These are phyloP conservation scores for Vulpes vulpes DNA, from an alignment of 2,113 vertebrate genomes.

Conservation along the genomic window DNA sequence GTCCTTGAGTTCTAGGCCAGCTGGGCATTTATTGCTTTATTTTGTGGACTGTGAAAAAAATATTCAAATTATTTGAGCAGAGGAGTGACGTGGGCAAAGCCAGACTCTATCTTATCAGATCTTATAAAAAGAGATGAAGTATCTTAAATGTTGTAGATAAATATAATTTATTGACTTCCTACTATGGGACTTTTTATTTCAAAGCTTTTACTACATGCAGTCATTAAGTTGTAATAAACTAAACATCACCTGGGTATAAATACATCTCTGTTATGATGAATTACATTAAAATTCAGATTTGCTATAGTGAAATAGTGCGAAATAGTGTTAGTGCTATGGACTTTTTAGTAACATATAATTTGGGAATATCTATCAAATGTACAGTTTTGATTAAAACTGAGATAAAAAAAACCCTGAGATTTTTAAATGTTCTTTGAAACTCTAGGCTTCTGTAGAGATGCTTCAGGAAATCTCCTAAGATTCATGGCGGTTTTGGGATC, in stretches of 20 bases:
- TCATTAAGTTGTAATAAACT: neutral
- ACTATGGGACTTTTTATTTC: neutral
- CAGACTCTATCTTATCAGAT: neutral
- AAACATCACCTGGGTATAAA: neutral
- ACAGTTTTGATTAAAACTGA: constrained; percentile 29
- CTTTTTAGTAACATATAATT: constrained; percentile 24
- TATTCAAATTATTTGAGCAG: constrained; percentile 36
- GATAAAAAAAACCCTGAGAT: neutral
- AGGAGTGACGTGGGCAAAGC: neutral
- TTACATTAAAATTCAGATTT: constrained; percentile 44
- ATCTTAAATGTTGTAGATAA: constrained; percentile 16
- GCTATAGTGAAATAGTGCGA: neutral
- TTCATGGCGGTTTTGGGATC: neutral
- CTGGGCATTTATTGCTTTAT: neutral
- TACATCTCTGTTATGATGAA: neutral
- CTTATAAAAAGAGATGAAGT: neutral
- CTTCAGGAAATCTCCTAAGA: neutral
- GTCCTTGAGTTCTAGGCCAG: neutral
- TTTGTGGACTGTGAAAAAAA: neutral
- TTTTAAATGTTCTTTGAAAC: constrained; percentile 33
- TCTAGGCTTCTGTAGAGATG: neutral
- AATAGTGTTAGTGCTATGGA: neutral
- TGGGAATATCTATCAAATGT: constrained; percentile 8
- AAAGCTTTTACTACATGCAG: neutral
- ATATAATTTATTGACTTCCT: neutral